Base-by-base conservation (phyloP, 2,113 vertebrate species). In the Phoenicopterus ruber region DNA sequence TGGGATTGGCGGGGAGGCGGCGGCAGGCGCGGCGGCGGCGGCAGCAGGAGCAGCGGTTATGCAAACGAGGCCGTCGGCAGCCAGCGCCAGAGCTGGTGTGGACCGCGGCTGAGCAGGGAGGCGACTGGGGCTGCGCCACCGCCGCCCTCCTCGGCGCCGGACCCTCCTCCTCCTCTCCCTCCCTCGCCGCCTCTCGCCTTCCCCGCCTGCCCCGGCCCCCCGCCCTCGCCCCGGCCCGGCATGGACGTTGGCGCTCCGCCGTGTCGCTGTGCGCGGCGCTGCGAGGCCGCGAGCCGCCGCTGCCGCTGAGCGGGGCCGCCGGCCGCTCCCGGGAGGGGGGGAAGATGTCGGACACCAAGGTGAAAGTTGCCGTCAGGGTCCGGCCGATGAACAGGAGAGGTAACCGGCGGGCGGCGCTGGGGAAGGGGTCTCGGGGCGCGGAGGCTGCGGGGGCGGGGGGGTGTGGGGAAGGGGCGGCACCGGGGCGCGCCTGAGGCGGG, bases 291-390 rank as follows among this genome's bases (percentile, higher is more conserved):
- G 36, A 79, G 74, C 78, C 58, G 77, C n/a, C 73, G 29, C 80
- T 31, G 55, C 70, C 71, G 83, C 87, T 96, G 95, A 89, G 94
- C 81, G 87, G 91, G 82, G 88, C 76, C 49, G 73, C 72, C 80
- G 58, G 81, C 59, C 66, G 50, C 71, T 32, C 44, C 79, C 62
- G 77, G 83, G 71, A 62, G 52, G 38, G 59, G 82, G 97, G 79
- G 71, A 99, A 99, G 98, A 99, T 99, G 99, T 99, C 99, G 99
- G 99, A 99, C 97, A 98, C 99, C 61, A 99, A 99, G 98, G 99
- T 99, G 98, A 99, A 99, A 98, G 99, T 99, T 94, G 99, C 99
- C 69, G 99, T 99, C 97, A 98, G 99, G 96, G 99, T 99, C 96
- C 99, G 99, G 98, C 99, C 99, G 91, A 98, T 99, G 99, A 99